Evolutionary conservation across 2,797 vertebrate species (phyloP), one percentile per base, ranked within the genome.

Genomic region (Phyllotis vaccarum): DNA sequence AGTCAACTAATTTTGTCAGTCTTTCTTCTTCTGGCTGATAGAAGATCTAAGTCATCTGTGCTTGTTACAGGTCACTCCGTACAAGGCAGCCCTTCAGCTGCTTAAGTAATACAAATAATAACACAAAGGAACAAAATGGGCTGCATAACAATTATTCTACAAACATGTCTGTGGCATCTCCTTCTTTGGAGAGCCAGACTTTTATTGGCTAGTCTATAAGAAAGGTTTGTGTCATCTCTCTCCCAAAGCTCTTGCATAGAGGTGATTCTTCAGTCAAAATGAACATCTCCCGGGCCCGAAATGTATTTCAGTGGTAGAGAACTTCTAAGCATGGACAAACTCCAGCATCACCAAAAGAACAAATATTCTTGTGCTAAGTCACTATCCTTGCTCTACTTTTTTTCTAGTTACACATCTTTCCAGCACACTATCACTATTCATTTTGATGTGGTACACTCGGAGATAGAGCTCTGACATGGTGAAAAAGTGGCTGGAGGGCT

Each of bases 401-500:
- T 62, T 68, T 24, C 94, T 87, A 43, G 72, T 46, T 43, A 82
- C 87, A 89, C 83, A 19, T 16, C 52, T 54, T 90, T 76, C 52
- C 43, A 85, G 46, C 40, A 83, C n/a, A n/a, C n/a, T n/a, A n/a
- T n/a, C 76, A 62, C 87, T 93, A 78, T 95, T 95, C 91, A 90
- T 94, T 89, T 76, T 19, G 24, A 46, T 3, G 0, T 8, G 21
- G 74, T 31, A 5, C 16, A 29, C 37, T 90, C 89, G 16, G 76
- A 60, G 13, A 76, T 11, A 89, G 87, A 87, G 76, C 89, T 64
- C 24, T 52, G 16, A 56, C 37, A 19, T 89, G 64, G 22, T 92
- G 93, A 58, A 81, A 83, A 96, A 89, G 56, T 79, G 74, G 27
- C 76, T 43, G n/a, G 22, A 94, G 78, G 92, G 40, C 85, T 60